A percentile compares a stretch with the other conserved stretches of the same genome.
Conservation (phyloP, 2,113 vertebrate species). For the Coptodon rendalli region DNA sequence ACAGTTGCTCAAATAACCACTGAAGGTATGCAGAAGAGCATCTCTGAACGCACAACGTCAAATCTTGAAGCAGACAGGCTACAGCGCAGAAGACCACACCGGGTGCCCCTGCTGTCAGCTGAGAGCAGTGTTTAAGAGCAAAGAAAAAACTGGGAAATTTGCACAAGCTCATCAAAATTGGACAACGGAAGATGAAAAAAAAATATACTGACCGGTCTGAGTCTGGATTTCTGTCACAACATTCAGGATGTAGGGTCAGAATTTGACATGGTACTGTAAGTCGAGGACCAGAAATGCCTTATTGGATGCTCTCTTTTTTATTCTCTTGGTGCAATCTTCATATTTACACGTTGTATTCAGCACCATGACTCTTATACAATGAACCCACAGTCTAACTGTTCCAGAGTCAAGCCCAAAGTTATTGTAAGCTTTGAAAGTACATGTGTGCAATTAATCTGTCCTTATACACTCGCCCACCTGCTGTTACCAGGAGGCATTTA, state of each 20-base stretch:
- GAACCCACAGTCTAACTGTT: not conserved
- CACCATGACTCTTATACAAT: not conserved
- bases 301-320: not conserved
- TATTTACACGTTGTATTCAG: not conserved
- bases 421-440: not conserved
- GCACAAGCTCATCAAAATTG: not conserved
- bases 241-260: not conserved
- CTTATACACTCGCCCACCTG: constrained; percentile 8
- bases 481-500: not conserved
- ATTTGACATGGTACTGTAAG: not conserved
- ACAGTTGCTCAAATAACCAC: not conserved
- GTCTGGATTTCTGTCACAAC: not conserved
- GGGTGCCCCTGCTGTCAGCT: not conserved
- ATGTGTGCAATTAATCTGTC: not conserved
- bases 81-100: not conserved
- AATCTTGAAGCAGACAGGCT: not conserved
- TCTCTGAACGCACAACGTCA: not conserved
- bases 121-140: not conserved
- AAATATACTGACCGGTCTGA: not conserved
- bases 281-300: not conserved
- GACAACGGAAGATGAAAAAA: not conserved
- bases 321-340: not conserved
- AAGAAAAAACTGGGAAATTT: not conserved
- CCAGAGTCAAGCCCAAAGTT: not conserved
- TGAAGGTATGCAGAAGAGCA: not conserved